These are phyloP conservation scores for Gymnobelideus leadbeateri DNA, from an alignment of 2,113 vertebrate genomes.

Conservation along the genomic window DNA sequence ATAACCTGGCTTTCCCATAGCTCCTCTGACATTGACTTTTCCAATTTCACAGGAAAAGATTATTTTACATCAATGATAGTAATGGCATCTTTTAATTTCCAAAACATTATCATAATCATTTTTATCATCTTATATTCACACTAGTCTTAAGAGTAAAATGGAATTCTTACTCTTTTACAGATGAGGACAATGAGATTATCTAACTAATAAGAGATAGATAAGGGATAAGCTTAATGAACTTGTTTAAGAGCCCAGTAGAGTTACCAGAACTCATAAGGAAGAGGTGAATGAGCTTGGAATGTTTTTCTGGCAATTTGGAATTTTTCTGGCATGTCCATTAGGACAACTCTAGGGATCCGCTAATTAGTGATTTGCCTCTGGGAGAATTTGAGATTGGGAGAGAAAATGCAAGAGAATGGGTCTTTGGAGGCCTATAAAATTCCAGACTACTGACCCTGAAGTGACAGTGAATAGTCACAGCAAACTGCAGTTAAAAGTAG, in stretches of 20 bases:
- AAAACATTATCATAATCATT: neutral
- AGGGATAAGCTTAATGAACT: neutral
- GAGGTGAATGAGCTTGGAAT: neutral
- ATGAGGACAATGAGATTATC: neutral
- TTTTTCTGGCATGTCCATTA: neutral
- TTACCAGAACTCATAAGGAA: neutral
- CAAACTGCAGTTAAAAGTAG: neutral
- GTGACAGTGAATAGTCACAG: neutral
- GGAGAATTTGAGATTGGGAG: neutral
- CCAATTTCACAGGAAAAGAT: neutral
- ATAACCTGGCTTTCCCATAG: neutral
- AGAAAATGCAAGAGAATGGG: neutral
- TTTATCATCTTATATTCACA: neutral
- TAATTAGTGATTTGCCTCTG: neutral
- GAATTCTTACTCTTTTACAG: neutral
- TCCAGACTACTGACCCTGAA: neutral
- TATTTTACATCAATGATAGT: neutral
- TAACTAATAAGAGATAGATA: neutral
- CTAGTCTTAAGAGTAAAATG: neutral
- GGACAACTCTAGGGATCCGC: neutral
- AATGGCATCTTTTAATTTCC: neutral
- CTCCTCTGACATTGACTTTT: neutral
- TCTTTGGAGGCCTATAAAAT: neutral
- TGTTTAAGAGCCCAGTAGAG: neutral
- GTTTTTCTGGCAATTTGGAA: slow-evolving; percentile 7